Evolutionary conservation across 2,888 invertebrate genomes (phyloP), one percentile per base, ranked within the genome.

Genomic region (Spilarctia lutea): DNA sequence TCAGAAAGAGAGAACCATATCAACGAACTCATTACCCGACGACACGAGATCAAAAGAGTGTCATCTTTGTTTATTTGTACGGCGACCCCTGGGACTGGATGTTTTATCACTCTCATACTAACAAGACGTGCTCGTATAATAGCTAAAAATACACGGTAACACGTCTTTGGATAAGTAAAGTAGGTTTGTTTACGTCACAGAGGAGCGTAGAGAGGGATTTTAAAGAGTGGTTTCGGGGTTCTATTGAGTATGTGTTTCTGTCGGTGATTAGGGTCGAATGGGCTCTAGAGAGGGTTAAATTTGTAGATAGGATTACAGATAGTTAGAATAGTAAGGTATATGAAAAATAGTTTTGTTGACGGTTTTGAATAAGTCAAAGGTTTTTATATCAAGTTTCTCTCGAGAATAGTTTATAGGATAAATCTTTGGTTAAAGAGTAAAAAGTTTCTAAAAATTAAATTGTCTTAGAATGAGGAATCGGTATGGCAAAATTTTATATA

Each of bases 41-140:
- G 71, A 65, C 65, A 35, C 66, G 85, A 81, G 88, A 87, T 89
- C 88, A 89, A 91, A 91, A 89, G 88, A 85, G 83, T 83, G 85
- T 88, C 86, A 80, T 84, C 80, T 73, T 81, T 81, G 88, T 90
- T 89, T 91, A 89, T 91, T 91, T 91, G 89, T 86, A 81, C 79
- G 78, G 69, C 80, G 70, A 74, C 80, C 77, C 84, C 75, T 71
- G 79, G 84, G 81, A 85, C 72, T 75, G 63, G 74, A 72, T 78
- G 81, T 83, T 83, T 78, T 83, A 83, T 84, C 77, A 72, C 70
- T 75, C 77, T 75, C 70, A 72, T 74, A 82, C 83, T 87, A 88
- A 88, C 88, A 87, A 87, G 79, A 85, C 84, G 73, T 80, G 82
- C 82, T 81, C 74, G 67, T 73, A 56, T 83, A 83, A 83, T 83